A percentile compares a stretch with the other conserved stretches of the same genome.
phyloP scores from a whole-genome alignment of 2,888 invertebrate genomes.

The Prosapia bicincta region DNA sequence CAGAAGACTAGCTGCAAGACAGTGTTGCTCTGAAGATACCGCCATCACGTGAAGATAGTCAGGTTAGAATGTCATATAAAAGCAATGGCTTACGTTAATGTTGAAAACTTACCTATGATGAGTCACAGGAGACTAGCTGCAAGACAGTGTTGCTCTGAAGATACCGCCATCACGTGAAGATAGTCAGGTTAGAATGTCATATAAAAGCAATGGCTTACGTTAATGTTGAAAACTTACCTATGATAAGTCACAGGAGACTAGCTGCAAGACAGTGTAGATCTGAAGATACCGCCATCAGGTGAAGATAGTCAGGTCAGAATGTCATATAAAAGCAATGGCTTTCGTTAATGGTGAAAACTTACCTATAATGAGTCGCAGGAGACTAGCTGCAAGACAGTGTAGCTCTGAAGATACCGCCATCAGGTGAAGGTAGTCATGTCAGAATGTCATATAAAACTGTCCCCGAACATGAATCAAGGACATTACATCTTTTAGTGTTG shows the following conservation, averaged over 20 bases:
- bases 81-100: too few relatives aligned
- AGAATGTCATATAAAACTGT: neutral
- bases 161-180: neutral
- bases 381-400: constrained; percentile 13
- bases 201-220: too few relatives aligned
- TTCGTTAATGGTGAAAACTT: too few relatives aligned
- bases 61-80: too few relatives aligned
- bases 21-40: too few relatives aligned
- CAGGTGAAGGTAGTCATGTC: neutral
- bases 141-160: constrained; percentile 4
- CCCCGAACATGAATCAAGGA: neutral
- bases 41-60: too few relatives aligned
- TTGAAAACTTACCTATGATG: constrained; percentile 16
- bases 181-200: neutral
- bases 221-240: too few relatives aligned
- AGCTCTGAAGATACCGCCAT: constrained; percentile 10
- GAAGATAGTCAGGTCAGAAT: neutral
- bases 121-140: constrained; percentile 18
- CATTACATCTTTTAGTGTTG: neutral
- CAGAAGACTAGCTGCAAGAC: too few relatives aligned
- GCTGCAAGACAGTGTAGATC: constrained; percentile 12
- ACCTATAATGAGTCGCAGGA: constrained; percentile 16
- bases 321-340: neutral
- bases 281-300: constrained; percentile 4
- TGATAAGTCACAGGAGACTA: constrained; percentile 15